Conservation (phyloP, 2,113 vertebrate species). For the human (Homo sapiens) region GRCh38 chr15:73378001-73378500, state of each 20-base stretch:
- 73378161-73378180: constrained; percentile 35
- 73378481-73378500: neutral
- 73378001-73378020: neutral
- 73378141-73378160: neutral
- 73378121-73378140: neutral
- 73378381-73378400: accelerated
- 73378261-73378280: constrained; percentile 69
- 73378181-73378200: constrained; percentile 49
- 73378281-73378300: constrained; percentile 57
- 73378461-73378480: neutral
- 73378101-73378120: neutral
- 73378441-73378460: neutral
- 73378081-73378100: neutral
- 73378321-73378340: constrained; percentile 32
- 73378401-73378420: neutral
- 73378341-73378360: neutral
- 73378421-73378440: neutral
- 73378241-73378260: constrained; percentile 63
- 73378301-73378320: constrained; percentile 30
- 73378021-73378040: neutral
- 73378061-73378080: neutral
- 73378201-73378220: constrained; percentile 68
- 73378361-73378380: neutral
- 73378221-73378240: constrained; percentile 62
- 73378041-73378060: neutral